These are phyloP conservation scores for fruit fly (Drosophila melanogaster) DNA, from an alignment of 1,140 invertebrate genomes.

Conservation along the genomic window Release_6_plus_ISO1_MT NT_033779.5:19560001-19560500, in stretches of 20 bases:
- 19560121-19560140: not conserved
- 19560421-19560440: not conserved
- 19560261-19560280: not conserved
- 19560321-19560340: not conserved
- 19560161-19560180: not conserved
- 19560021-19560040: not conserved
- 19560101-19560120: not conserved
- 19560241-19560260: not conserved
- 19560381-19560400: not conserved
- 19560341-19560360: not conserved
- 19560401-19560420: not conserved
- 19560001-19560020: not conserved
- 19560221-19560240: not conserved
- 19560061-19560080: not conserved
- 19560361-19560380: not conserved
- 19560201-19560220: not conserved
- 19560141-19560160: not conserved
- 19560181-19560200: not conserved
- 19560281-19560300: not conserved
- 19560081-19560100: not conserved
- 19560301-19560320: not conserved
- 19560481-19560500: not conserved
- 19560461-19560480: not conserved
- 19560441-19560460: not conserved
- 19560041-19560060: constrained; percentile 1